These are phyloP conservation scores for Burhinus bistriatus DNA, from an alignment of 2,113 vertebrate species.

Conservation along the genomic window DNA sequence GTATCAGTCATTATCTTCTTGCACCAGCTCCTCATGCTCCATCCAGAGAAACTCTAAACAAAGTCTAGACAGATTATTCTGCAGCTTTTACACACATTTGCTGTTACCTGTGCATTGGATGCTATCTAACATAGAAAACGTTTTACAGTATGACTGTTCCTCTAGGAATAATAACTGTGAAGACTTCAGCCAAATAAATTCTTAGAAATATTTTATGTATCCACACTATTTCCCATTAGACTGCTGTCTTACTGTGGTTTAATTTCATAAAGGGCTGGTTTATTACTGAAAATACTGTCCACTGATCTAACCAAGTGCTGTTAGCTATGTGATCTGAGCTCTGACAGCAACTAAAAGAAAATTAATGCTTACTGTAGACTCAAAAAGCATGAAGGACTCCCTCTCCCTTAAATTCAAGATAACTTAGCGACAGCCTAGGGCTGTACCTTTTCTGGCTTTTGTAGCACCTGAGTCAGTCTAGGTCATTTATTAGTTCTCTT, in stretches of 20 bases:
- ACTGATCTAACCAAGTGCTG: neutral
- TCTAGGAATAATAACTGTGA: neutral
- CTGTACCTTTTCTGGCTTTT: neutral
- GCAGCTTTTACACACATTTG: neutral
- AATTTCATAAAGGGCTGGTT: neutral
- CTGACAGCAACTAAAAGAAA: neutral
- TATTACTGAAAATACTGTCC: neutral
- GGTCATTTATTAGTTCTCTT: neutral
- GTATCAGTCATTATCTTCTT: neutral
- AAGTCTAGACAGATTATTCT: neutral
- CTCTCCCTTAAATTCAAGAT: neutral
- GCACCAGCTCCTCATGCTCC: neutral
- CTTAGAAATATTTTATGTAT: neutral
- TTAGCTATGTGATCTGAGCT: neutral
- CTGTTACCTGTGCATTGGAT: neutral
- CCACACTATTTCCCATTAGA: neutral
- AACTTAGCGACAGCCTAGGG: neutral
- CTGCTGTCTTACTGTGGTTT: neutral
- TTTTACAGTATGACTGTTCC: neutral
- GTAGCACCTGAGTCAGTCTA: neutral
- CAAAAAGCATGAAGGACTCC: neutral
- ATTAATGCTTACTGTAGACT: neutral
- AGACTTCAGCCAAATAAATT: neutral
- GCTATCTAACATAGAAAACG: neutral
- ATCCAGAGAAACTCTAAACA: neutral